Conservation (phyloP, 2,888 invertebrate genomes). For the Platerodrilus igneus region DNA sequence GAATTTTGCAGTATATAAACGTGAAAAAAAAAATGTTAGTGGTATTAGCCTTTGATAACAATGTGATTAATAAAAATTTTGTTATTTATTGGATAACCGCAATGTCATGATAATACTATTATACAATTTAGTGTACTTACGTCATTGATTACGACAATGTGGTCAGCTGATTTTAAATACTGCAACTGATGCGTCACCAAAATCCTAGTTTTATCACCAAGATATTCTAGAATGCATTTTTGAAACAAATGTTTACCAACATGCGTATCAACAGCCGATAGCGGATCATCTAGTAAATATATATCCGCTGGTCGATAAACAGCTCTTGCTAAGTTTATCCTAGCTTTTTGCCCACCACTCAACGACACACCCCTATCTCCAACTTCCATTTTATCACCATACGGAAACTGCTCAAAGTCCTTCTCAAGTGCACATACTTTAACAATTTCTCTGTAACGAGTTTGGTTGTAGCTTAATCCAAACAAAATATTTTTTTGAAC, state of each 20-base stretch:
- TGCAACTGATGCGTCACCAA: conserved; percentile 71
- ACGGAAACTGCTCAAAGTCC: conserved; percentile 60
- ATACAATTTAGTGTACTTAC: conserved; percentile 46
- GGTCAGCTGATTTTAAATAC: conserved; percentile 54
- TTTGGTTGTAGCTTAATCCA: conserved; percentile 51
- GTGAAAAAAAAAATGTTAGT: conserved; percentile 4
- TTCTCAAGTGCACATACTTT: conserved; percentile 58
- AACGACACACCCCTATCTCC: conserved; percentile 72
- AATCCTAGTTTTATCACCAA: conserved; percentile 58
- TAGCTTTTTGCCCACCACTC: conserved; percentile 77
- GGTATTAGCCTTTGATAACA: no score
- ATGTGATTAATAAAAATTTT: no score
- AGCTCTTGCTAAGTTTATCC: conserved; percentile 72
- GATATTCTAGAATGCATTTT: conserved; percentile 59
- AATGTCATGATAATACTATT: no score
- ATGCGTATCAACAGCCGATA: conserved; percentile 74
- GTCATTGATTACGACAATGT: conserved; percentile 53
- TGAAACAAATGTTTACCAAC: conserved; percentile 73
- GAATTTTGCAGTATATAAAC: no score
- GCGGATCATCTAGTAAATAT: conserved; percentile 74
- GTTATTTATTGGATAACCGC: no score
- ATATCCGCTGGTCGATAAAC: conserved; percentile 72
- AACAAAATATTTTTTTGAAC: conserved; percentile 67
- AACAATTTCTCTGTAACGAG: conserved; percentile 51
- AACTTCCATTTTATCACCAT: conserved; percentile 51